Conservation (phyloP, 2,113 vertebrate species). For the Chlamydotis undulata region DNA sequence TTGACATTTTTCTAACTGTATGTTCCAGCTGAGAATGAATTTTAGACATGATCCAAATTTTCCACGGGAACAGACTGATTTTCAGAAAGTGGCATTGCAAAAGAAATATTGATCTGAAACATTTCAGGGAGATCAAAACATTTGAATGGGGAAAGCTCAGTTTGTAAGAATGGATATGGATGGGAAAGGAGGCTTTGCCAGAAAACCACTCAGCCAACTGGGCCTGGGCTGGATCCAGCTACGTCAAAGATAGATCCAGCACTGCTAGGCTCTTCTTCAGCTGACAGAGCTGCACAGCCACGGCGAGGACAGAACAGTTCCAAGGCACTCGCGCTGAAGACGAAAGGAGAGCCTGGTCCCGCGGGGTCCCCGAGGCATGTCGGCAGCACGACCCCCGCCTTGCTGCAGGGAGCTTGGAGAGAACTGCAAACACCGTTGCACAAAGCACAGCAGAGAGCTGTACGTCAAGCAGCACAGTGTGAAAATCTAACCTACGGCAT, state of each 20-base stretch:
- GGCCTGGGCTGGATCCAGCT: slow-evolving; percentile 46
- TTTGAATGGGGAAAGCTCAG: slow-evolving; percentile 14
- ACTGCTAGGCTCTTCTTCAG: neutral
- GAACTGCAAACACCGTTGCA: neutral
- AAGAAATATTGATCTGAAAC: slow-evolving; percentile 45
- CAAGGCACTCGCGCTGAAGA: neutral
- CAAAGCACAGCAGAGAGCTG: neutral
- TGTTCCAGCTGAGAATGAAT: neutral
- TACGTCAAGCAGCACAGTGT: accelerated
- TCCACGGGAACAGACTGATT: neutral
- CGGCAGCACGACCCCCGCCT: accelerated
- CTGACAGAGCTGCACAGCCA: neutral
- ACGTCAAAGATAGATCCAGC: neutral
- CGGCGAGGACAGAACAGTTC: accelerated
- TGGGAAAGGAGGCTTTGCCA: slow-evolving; percentile 21
- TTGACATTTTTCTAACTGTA: neutral
- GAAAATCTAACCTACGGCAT: neutral
- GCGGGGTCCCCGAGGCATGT: accelerated
- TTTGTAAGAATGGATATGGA: slow-evolving; percentile 1
- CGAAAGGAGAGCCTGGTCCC: accelerated
- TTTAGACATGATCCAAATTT: neutral
- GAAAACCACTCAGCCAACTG: slow-evolving; percentile 31
- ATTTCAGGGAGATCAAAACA: slow-evolving; percentile 38
- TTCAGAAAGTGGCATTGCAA: neutral
- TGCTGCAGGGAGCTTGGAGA: neutral